A percentile compares a stretch with the other conserved stretches of the same genome.
Conservation (phyloP, 2,888 invertebrate species). For the Rhyacophila evoluta region DNA sequence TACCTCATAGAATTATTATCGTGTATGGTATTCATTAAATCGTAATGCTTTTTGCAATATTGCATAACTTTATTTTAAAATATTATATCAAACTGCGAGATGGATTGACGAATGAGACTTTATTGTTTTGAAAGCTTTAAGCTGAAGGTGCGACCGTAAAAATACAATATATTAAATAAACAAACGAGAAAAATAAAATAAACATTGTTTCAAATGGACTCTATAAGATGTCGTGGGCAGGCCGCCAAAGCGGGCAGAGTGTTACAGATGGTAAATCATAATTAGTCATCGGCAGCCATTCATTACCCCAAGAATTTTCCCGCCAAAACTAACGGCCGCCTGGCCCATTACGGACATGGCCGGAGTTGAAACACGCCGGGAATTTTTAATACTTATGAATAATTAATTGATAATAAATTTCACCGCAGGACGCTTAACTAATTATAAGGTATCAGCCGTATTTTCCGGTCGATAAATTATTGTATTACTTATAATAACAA, state of each 20-base stretch:
- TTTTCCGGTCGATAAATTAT: not conserved
- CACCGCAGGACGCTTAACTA: not conserved
- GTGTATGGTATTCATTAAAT: too few relatives aligned
- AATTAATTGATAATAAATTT: conserved; percentile 19
- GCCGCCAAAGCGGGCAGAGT: not conserved
- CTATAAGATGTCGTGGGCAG: conserved; percentile 5
- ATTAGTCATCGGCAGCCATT: conserved; percentile 53
- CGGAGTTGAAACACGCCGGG: conserved; percentile 13
- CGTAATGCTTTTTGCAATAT: too few relatives aligned
- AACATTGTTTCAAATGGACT: not conserved
- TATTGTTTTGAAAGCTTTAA: too few relatives aligned
- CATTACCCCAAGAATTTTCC: conserved; percentile 46
- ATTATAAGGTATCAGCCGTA: not conserved
- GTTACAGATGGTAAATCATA: conserved; percentile 50
- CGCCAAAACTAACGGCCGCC: conserved; percentile 35
- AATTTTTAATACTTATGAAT: conserved; percentile 23
- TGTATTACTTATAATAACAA: too few relatives aligned
- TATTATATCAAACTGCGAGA: too few relatives aligned
- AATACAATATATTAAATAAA: not conserved
- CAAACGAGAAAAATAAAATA: not conserved
- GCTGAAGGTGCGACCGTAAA: too few relatives aligned
- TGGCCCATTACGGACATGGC: conserved; percentile 34
- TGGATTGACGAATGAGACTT: too few relatives aligned
- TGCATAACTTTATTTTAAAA: too few relatives aligned
- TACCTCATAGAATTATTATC: too few relatives aligned